Percentiles rank a stretch among this genome's conserved stretches.
Conservation (phyloP, 2,888 invertebrate species). For the Heliothis peltigera region DNA sequence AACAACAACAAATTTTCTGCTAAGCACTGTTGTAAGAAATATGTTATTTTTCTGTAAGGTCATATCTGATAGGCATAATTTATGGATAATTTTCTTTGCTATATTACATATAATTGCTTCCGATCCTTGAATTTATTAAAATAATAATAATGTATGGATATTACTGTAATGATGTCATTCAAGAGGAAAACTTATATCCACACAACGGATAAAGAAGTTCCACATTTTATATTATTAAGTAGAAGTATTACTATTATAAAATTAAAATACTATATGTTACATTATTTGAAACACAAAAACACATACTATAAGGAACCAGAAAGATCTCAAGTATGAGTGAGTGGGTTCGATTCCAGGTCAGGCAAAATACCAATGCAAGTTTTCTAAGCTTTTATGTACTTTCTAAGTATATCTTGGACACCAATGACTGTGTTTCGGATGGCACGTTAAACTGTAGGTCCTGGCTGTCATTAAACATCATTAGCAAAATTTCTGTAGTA, state of each 20-base stretch:
- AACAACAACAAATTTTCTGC: constrained; percentile 11
- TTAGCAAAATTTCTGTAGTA: too few relatives aligned
- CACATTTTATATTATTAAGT: background rate
- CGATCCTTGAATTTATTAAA: constrained; percentile 21
- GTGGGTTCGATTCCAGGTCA: too few relatives aligned
- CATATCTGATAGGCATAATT: constrained; percentile 29
- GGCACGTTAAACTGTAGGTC: too few relatives aligned
- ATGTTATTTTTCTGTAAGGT: constrained; percentile 29
- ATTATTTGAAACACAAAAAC: too few relatives aligned
- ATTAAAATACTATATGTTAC: too few relatives aligned
- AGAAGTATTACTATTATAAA: background rate
- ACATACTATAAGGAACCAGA: too few relatives aligned
- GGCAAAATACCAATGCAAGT: too few relatives aligned
- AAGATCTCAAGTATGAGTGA: too few relatives aligned
- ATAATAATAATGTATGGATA: background rate
- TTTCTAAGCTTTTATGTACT: too few relatives aligned
- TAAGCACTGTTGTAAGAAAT: constrained; percentile 11
- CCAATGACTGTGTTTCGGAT: too few relatives aligned
- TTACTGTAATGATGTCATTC: background rate
- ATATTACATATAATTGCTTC: constrained; percentile 26
- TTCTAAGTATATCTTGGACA: too few relatives aligned
- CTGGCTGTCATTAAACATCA: too few relatives aligned
- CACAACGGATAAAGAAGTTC: background rate
- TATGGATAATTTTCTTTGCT: constrained; percentile 31
- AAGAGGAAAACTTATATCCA: constrained; percentile 12